Base-by-base conservation (phyloP, 2,888 invertebrate genomes). In the Unio pictorum region DNA sequence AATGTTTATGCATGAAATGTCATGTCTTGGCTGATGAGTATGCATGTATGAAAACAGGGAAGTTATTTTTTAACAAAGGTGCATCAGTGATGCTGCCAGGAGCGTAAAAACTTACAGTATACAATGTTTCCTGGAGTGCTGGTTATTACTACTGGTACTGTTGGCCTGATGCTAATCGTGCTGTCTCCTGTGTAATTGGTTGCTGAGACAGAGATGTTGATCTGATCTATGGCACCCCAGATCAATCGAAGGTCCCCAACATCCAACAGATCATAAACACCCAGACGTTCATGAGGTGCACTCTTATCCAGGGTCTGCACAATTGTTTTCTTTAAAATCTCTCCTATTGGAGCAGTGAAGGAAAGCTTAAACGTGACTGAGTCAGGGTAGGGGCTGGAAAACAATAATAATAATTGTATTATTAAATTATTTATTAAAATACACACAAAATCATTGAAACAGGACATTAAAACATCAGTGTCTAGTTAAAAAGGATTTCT, bases 231-330 rank as follows among this genome's bases (percentile, higher is more conserved):
- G 54, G 77, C 66, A 60, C 79, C 79, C 81, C 81, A 81, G 26
- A 81, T 81, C 17, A 81, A 57, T 65, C 76, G 76, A 28, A 81
- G 70, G 45, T 78, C 79, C 20, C 81, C 81, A 23, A 81, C 63
- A 69, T 81, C 76, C 0, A 81, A 69, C n/a, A 81, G 63, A 28
- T 81, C 81, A 60, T 75, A 79, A 23, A 68, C 69, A 23, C 75
- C 79, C 26, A 73, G 68, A 55, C 58, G 58, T 45, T 80, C 76
- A 66, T 78, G 80, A 4, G 81, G 81, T 1, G 81, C 81, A 18
- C 76, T 72, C n/a, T 67, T 66, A 60, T 74, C 75, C 20, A 81
- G 75, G 26, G 80, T 75, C 11, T 70, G 65, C 7, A 77, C 80
- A 3, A 81, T 68, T 61, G 80, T 80, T 26, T 73, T 74, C 56